Evolutionary conservation across 1,140 invertebrate species (phyloP).

Genomic region (Drosophila carrolli): DNA sequence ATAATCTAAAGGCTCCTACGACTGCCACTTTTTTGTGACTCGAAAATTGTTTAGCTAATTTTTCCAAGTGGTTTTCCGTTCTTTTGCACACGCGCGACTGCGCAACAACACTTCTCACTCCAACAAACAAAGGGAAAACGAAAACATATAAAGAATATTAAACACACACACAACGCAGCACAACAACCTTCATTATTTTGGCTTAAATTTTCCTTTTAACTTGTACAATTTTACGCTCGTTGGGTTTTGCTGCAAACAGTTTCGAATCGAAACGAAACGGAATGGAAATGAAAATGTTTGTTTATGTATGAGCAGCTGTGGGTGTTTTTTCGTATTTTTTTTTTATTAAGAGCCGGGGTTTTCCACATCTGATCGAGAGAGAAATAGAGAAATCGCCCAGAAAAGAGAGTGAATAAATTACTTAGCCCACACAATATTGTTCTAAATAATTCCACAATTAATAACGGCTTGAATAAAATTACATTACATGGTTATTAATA

Average conservation of each 20-base stretch:
- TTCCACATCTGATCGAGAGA: constrained; percentile 19
- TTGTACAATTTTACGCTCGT: constrained; percentile 74
- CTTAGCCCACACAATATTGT: background rate
- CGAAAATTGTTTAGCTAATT: constrained; percentile 67
- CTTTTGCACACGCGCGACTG: constrained; percentile 69
- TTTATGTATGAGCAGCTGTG: constrained; percentile 26
- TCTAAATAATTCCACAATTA: background rate
- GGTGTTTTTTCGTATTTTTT: constrained; percentile 9
- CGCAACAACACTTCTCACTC: constrained; percentile 28
- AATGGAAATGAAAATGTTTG: constrained; percentile 21
- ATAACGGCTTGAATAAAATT: background rate
- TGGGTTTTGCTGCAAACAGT: constrained; percentile 36
- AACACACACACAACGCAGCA: background rate
- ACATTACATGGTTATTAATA: too few relatives aligned
- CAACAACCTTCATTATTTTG: constrained; percentile 19
- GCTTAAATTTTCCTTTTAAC: constrained; percentile 68
- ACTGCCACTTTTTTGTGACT: constrained; percentile 8
- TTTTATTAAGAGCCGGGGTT: constrained; percentile 2
- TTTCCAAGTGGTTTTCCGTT: constrained; percentile 47
- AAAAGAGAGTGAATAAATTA: constrained; percentile 16
- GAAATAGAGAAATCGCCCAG: constrained; percentile 19
- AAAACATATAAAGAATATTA: constrained; percentile 16
- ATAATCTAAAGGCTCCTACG: constrained; percentile 19
- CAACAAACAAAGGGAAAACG: constrained; percentile 4
- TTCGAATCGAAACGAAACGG: constrained; percentile 37